Percentiles rank a stretch among this genome's conserved stretches.
Conservation (phyloP, 1,140 invertebrate genomes). For the Magallana angulata region DNA sequence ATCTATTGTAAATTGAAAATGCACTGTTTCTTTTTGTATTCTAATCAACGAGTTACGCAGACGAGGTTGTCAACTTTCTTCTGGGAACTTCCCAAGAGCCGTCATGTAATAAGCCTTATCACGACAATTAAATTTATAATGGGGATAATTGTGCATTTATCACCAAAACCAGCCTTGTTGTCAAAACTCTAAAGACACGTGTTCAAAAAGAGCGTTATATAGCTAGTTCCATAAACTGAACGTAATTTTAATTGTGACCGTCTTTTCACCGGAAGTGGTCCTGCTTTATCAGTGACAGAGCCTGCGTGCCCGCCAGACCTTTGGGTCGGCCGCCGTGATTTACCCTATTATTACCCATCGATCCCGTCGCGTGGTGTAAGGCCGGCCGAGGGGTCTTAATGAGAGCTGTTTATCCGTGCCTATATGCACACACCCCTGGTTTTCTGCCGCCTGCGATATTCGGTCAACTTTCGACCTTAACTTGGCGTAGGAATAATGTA, state of each 20-base stretch:
- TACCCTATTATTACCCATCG: constrained; percentile 8
- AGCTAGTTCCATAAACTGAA: too few relatives aligned
- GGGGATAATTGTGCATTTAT: background rate
- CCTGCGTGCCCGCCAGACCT: background rate
- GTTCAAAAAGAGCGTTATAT: background rate
- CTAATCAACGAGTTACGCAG: too few relatives aligned
- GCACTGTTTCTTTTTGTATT: too few relatives aligned
- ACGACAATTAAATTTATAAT: background rate
- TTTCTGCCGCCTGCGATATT: background rate
- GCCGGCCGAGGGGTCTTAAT: background rate
- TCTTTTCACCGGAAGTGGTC: background rate
- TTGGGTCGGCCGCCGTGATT: background rate
- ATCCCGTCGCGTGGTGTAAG: background rate
- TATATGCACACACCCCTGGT: background rate
- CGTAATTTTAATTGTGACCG: background rate
- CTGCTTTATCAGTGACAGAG: background rate
- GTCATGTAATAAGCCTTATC: background rate
- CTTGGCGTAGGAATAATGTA: too few relatives aligned
- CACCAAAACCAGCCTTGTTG: background rate
- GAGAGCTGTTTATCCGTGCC: background rate
- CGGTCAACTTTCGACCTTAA: constrained; percentile 26
- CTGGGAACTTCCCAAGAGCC: too few relatives aligned
- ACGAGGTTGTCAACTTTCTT: too few relatives aligned
- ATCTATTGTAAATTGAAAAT: too few relatives aligned
- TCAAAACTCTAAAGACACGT: background rate